Conservation (phyloP, 2,888 invertebrate genomes). For the Deilephila elpenor region DNA sequence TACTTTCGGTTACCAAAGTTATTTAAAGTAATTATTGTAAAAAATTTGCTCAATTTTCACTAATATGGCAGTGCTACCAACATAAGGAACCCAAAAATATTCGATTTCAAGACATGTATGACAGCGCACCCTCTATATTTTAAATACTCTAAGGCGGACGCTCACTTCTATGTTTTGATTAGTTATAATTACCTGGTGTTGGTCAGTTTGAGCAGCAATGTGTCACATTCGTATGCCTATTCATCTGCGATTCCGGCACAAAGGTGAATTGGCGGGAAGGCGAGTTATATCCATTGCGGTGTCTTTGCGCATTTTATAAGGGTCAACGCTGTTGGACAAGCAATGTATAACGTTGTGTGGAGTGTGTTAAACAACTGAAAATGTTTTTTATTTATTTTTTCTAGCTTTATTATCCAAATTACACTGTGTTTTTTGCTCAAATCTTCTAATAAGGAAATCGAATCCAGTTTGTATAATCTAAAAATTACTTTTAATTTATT, state of each 20-base stretch:
- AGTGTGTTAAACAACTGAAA: not conserved
- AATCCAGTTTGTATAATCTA: too few relatives aligned
- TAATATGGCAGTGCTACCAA: too few relatives aligned
- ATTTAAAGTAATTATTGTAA: too few relatives aligned
- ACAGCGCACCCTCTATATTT: too few relatives aligned
- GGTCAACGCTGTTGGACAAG: constrained; percentile 4
- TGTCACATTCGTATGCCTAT: constrained; percentile 57
- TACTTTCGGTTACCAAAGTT: too few relatives aligned
- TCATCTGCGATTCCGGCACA: constrained; percentile 59
- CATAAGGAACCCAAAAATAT: too few relatives aligned
- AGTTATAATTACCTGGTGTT: not conserved
- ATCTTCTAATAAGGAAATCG: too few relatives aligned
- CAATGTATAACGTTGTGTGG: constrained; percentile 25
- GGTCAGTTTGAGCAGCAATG: constrained; percentile 39
- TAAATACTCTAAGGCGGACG: too few relatives aligned
- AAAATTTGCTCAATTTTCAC: too few relatives aligned
- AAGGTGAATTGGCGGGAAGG: constrained; percentile 63
- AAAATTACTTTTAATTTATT: too few relatives aligned
- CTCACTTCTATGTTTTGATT: not conserved
- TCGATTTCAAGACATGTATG: too few relatives aligned
- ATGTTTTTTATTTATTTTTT: not conserved
- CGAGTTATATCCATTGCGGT: constrained; percentile 58
- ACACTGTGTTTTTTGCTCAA: too few relatives aligned
- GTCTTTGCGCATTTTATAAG: constrained; percentile 27
- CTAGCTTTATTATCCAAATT: not conserved